Evolutionary conservation across 1,140 invertebrate species (phyloP).

Genomic region (Ips nitidus): DNA sequence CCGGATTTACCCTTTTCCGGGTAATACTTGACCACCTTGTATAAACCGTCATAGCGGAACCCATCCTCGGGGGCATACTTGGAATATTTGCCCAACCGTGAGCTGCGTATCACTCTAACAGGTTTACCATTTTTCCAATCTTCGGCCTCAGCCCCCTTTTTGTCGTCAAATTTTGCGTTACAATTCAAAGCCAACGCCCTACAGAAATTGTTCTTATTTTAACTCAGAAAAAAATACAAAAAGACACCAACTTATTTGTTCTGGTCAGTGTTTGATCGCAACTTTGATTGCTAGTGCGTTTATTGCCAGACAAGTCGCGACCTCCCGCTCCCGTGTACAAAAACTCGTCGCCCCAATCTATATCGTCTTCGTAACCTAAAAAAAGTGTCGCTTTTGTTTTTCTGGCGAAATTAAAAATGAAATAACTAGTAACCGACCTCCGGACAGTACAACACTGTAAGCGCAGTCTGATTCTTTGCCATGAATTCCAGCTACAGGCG

Average conservation of each 20-base stretch:
- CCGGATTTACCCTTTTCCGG: constrained; percentile 78
- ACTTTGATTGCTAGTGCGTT: constrained; percentile 77
- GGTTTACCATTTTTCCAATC: constrained; percentile 77
- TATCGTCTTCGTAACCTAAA: constrained; percentile 78
- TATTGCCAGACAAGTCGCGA: constrained; percentile 80
- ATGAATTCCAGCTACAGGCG: constrained; percentile 83
- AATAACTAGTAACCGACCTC: constrained; percentile 51
- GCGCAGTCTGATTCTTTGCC: constrained; percentile 78
- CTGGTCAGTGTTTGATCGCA: constrained; percentile 78
- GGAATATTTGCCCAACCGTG: constrained; percentile 73
- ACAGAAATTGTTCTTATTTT: constrained; percentile 24
- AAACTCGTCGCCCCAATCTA: constrained; percentile 82
- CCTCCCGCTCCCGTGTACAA: constrained; percentile 84
- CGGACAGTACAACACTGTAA: constrained; percentile 82
- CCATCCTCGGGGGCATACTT: constrained; percentile 79
- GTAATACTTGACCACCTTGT: constrained; percentile 85
- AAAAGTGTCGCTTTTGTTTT: not conserved
- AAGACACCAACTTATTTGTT: constrained; percentile 68
- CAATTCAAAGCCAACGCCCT: constrained; percentile 81
- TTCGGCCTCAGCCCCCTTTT: constrained; percentile 68
- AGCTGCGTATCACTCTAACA: constrained; percentile 78
- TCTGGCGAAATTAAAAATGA: not conserved
- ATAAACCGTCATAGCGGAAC: constrained; percentile 74
- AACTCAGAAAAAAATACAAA: not conserved
- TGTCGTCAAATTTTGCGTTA: constrained; percentile 64